Conservation (phyloP, 64 coral and sea anemone species). For the Montipora capricornis region DNA sequence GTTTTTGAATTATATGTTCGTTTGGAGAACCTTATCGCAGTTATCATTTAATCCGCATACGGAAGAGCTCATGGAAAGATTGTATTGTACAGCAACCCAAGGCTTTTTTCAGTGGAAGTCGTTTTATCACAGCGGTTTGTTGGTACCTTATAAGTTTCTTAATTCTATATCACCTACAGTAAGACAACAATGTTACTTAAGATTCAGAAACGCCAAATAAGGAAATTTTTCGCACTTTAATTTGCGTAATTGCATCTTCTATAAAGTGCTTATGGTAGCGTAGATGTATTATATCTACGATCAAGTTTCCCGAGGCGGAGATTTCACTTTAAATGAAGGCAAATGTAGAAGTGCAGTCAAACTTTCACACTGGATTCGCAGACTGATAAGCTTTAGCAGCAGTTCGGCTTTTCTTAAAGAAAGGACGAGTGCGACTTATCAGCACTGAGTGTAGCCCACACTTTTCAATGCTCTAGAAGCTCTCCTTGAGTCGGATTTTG, state of each 20-base stretch:
- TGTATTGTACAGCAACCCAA: not conserved
- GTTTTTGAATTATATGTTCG: too few relatives aligned
- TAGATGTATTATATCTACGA: not conserved
- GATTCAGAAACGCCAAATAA: not conserved
- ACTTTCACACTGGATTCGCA: not conserved
- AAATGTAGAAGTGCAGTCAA: not conserved
- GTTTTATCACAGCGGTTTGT: not conserved
- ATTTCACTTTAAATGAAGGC: not conserved
- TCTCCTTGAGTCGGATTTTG: not conserved
- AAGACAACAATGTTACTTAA: not conserved
- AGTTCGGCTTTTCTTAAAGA: not conserved
- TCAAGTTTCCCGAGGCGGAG: not conserved
- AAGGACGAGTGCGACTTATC: not conserved
- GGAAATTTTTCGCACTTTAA: not conserved
- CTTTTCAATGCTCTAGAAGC: not conserved
- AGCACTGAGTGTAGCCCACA: too few relatives aligned
- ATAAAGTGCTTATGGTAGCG: slow-evolving; percentile 9
- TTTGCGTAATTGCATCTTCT: slow-evolving; percentile 1
- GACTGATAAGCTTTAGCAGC: not conserved
- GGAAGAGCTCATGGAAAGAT: not conserved
- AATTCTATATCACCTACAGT: not conserved
- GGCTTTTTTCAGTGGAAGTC: too few relatives aligned
- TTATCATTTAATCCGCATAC: too few relatives aligned
- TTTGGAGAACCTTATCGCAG: too few relatives aligned
- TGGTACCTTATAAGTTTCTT: not conserved